Base-by-base conservation (phyloP, 2,888 invertebrate species). In the Cerastis leucographa region DNA sequence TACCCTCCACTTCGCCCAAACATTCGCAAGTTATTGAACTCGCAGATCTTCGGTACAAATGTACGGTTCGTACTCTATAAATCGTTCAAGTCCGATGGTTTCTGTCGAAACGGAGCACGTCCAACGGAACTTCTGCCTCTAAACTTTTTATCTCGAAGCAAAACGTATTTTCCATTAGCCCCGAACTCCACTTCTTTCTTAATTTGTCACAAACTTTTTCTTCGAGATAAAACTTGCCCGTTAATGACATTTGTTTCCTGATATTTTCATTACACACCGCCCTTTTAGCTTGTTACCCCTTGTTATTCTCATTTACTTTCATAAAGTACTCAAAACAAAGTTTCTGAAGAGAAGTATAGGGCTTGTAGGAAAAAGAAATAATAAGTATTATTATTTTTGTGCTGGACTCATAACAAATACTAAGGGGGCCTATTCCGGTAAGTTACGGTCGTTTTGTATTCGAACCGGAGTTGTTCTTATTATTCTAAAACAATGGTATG, bases 141-240 rank as follows among this genome's bases (percentile, higher is more conserved):
- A 85, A 87, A 88, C 87, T 87, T 87, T 87, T 88, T 87, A 87
- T 87, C 87, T 87, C 25, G 44, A 84, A 83, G 81, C 82, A 80
- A 82, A 85, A 78, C 87, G 81, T 80, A 87, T 84, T 87, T 87
- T 81, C 87, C 85, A 82, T 87, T 85, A 81, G 76, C 69, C 71
- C 78, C 69, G 49, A 83, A 80, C 68, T 79, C 75, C 65, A 67
- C 85, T 90, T 91, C 89, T 90, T 91, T 92, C 93, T 93, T 93
- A 94, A 94, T 95, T 94, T 94, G 94, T 94, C 94, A 91, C 92
- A 90, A 92, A 89, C 92, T 92, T 91, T 89, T 74, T 81, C 84
- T 88, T 84, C 19, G 61, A 86, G 84, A 91, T 92, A 94, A 93
- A 93, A 92, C 93, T 93, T 80, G 74, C 76, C 83, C 89, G 90